Conservation (phyloP, 1,140 invertebrate species). For the Drosophila equinoxialis region DNA sequence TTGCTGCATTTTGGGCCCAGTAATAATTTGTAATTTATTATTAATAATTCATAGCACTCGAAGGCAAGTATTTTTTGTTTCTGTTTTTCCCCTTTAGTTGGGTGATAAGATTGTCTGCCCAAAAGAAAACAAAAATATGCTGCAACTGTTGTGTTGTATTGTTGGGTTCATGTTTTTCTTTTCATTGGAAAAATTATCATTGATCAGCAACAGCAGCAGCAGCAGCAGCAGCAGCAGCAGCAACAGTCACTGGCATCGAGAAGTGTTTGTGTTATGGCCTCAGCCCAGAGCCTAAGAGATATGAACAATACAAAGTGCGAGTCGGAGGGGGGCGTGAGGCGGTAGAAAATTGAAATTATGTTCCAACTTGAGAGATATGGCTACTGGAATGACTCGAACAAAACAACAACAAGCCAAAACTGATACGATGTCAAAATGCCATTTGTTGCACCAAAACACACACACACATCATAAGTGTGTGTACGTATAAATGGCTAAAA, state of each 20-base stretch:
- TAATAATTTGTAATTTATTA: slow-evolving; percentile 80
- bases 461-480: not conserved
- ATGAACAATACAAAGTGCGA: slow-evolving; percentile 37
- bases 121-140: not conserved
- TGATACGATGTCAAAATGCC: slow-evolving; percentile 33
- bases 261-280: slow-evolving; percentile 9
- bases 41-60: slow-evolving; percentile 76
- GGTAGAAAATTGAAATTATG: slow-evolving; percentile 45
- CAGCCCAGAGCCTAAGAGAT: slow-evolving; percentile 17
- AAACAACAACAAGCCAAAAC: slow-evolving; percentile 8
- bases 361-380: slow-evolving; percentile 30
- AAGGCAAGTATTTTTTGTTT: slow-evolving; percentile 26
- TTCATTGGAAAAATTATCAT: slow-evolving; percentile 65
- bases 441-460: slow-evolving; percentile 2
- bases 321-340: slow-evolving; percentile 15
- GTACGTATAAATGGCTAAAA: not conserved
- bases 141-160: slow-evolving; percentile 9
- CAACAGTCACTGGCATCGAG: not conserved
- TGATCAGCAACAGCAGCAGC: slow-evolving; percentile 48
- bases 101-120: slow-evolving; percentile 55
- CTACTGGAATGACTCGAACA: slow-evolving; percentile 36
- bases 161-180: slow-evolving; percentile 32
- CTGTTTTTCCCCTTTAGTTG: slow-evolving; percentile 11
- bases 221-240: not conserved
- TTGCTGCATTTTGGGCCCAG: slow-evolving; percentile 2